A percentile compares a stretch with the other conserved stretches of the same genome.
Conservation (phyloP, 2,113 vertebrate species). For the Tychaedon coryphoeus region DNA sequence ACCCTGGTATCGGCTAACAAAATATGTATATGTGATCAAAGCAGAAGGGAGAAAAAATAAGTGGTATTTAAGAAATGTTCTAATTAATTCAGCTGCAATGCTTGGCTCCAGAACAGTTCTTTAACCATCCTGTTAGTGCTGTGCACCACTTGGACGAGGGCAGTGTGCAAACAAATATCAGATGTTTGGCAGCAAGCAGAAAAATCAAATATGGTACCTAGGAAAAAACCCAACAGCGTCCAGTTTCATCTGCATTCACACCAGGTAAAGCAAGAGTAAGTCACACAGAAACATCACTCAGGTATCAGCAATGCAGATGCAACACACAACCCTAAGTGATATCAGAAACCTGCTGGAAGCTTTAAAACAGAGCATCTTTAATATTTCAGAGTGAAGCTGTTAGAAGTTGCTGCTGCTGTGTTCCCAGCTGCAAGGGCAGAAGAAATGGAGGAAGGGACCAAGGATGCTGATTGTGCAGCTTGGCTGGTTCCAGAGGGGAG, state of each 20-base stretch:
- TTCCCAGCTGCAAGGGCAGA: not conserved
- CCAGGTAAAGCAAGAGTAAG: not conserved
- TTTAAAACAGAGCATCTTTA: not conserved
- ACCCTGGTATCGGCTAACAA: not conserved
- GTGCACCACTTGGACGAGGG: not conserved
- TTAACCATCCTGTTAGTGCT: conserved; percentile 11
- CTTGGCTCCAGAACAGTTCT: conserved; percentile 1
- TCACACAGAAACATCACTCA: fast-evolving
- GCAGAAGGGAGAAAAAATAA: not conserved
- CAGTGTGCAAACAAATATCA: conserved; percentile 53
- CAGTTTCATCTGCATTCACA: not conserved
- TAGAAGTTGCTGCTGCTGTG: not conserved
- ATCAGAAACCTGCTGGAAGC: not conserved
- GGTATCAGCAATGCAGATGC: not conserved
- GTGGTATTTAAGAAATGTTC: not conserved
- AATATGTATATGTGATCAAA: not conserved
- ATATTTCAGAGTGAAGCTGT: not conserved
- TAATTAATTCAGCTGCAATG: conserved; percentile 19
- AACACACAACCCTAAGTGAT: not conserved
- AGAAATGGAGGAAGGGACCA: not conserved
- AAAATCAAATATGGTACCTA: conserved; percentile 18
- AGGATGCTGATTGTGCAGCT: fast-evolving
- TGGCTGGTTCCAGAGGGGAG: not conserved
- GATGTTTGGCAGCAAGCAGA: conserved; percentile 18
- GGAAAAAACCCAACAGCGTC: not conserved